Conservation (phyloP, 2,888 invertebrate species). For the Mactromeris polynyma region DNA sequence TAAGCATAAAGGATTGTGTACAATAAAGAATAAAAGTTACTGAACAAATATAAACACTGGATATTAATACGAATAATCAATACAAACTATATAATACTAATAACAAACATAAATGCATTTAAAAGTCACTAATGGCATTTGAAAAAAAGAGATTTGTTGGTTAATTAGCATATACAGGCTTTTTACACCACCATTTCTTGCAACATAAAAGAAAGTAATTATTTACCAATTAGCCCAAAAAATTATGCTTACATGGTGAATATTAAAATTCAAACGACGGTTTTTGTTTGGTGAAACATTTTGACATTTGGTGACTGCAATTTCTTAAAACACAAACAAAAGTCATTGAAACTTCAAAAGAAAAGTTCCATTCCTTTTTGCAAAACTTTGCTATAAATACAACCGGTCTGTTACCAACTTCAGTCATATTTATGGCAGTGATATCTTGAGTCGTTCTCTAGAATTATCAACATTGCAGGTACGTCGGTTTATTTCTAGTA, state of each 20-base stretch:
- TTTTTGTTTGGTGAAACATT: not conserved
- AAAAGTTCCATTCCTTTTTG: not conserved
- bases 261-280: not conserved
- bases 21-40: too few species aligned
- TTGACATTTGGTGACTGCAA: not conserved
- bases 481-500: not conserved
- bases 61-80: too few species aligned
- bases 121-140: too few species aligned
- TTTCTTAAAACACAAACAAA: not conserved
- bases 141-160: too few species aligned
- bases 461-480: not conserved
- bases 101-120: too few species aligned
- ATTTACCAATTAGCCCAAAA: not conserved
- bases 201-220: slow-evolving; percentile 6
- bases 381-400: not conserved
- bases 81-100: too few species aligned
- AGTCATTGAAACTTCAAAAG: not conserved
- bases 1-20: too few species aligned
- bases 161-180: not conserved
- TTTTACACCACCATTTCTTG: not conserved
- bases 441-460: not conserved
- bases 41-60: too few species aligned
- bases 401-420: not conserved
- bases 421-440: not conserved
- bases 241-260: not conserved